These are phyloP conservation scores for Lepilemur septentrionalis DNA, from an alignment of 2,797 vertebrate genomes.

Conservation along the genomic window DNA sequence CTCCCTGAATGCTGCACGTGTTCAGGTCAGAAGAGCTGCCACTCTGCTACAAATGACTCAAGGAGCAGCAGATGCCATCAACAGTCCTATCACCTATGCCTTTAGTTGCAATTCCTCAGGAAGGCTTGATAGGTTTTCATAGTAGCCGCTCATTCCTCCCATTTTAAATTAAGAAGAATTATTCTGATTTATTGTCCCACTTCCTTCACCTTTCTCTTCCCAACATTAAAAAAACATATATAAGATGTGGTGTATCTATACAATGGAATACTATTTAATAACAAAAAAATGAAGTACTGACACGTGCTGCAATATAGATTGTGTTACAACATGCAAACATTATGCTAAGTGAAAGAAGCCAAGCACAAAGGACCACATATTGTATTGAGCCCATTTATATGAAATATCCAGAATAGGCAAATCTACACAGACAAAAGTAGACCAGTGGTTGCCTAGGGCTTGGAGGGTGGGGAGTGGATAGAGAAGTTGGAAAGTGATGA, in stretches of 20 bases:
- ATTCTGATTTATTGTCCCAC: neutral
- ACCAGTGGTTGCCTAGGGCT: neutral
- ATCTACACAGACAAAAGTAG: neutral
- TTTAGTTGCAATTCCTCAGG: neutral
- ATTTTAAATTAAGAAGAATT: neutral
- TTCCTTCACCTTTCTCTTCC: constrained; percentile 30
- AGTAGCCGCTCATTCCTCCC: neutral
- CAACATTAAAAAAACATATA: neutral
- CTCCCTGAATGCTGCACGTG: constrained; percentile 41
- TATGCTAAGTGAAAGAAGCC: neutral
- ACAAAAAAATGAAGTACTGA: neutral
- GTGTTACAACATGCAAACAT: neutral
- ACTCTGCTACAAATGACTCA: neutral
- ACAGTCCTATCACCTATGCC: neutral
- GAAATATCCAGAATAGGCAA: neutral
- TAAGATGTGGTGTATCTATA: neutral
- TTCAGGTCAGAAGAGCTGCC: neutral
- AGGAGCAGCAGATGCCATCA: neutral
- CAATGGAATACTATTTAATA: neutral
- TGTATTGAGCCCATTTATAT: neutral
- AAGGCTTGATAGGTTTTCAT: neutral
- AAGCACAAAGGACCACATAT: neutral
- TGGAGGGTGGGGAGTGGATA: neutral
- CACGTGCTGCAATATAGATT: neutral
- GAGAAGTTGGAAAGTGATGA: neutral